Base-by-base conservation (phyloP, 2,797 vertebrate genomes). In the Anniella stebbinsi region DNA sequence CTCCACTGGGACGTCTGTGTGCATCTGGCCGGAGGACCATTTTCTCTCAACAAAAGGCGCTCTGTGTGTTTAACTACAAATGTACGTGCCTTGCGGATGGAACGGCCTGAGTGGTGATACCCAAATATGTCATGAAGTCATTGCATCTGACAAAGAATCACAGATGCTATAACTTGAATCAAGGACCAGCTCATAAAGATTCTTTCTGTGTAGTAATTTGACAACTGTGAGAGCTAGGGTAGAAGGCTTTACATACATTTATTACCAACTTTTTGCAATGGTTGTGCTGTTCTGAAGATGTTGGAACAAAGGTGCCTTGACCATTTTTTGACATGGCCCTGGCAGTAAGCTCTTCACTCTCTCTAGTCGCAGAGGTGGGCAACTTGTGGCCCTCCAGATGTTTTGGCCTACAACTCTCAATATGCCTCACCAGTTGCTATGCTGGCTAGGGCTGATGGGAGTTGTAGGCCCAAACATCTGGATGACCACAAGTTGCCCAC, bases 111-210 rank as follows among this genome's bases (percentile, higher is more conserved):
- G 87, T 82, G 84, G 87, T 94, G 94, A 76, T 96, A 95, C 93
- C 91, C 91, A 92, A 93, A 89, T 94, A 88, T 90, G 90, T 89
- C 82, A 89, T 95, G 94, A 96, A 94, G 94, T 96, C 95, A 94
- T 84, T 87, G 93, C 93, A 89, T n/a, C 88, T 95, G 91, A 96
- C 91, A 96, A 96, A 96, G 94, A 90, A 93, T 95, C 85, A 11
- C 88, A 96, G 93, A 95, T 92, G 95, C 93, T 94, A 76, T 92
- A 91, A 93, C 93, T 38, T 94, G 93, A 93, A 95, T 89, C 87
- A 91, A 94, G 87, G 91, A 86, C 92, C 91, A 94, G 78, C 94
- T 92, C 23, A 36, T 80, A 95, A 95, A 94, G 93, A 88, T 91
- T 93, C 93, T 96, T 94, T 83, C 81, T 92, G 87, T 95, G 93